Evolutionary conservation across 2,888 invertebrate genomes (phyloP), one percentile per base, ranked within the genome.

Genomic region (Spisula solida): DNA sequence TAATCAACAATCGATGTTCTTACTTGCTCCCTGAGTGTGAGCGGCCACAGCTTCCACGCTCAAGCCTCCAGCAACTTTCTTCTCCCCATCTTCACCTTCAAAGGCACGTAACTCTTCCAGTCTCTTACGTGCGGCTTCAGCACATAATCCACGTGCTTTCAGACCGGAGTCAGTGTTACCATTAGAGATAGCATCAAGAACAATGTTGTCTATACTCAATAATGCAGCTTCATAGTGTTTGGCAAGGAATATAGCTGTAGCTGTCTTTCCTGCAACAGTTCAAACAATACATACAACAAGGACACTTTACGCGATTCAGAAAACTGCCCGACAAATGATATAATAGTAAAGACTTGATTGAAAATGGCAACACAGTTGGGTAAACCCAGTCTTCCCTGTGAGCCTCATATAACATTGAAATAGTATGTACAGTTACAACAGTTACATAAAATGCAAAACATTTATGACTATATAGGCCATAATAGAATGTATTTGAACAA

Each of bases 1-100:
- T n/a, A 60, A n/a, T n/a, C 4, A 60, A 2, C 18, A 12, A 66
- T 10, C 25, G n/a, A 66, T 25, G 60, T 66, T 25, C 16, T 92
- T 93, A 94, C 94, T 93, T 47, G 91, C 91, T 25, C 94, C 95
- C 83, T 95, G 95, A 81, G 96, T 96, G 89, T 96, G 96, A 16
- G 96, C 96, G 18, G 96, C 94, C 16, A 96, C 95, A 18, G 96
- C 96, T 90, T 96, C 96, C 29, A 96, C 95, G 90, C 96, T 96
- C 75, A 96, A 94, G 14, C 96, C 96, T 25, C 94, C 95, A 41
- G 92, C 91, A 1, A 90, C 91, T 48, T 94, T 95, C 88, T 95
- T 94, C 75, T 95, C 95, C 0, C 89, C 93, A n/a, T 95, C 96
- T 41, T 95, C 95, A 47, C 94, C 95, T 51, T 95, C 95, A 90